A percentile compares a stretch with the other conserved stretches of the same genome.
Evolutionary conservation across 2,797 vertebrate species (phyloP).

Genomic region (Gambusia yucatana): DNA sequence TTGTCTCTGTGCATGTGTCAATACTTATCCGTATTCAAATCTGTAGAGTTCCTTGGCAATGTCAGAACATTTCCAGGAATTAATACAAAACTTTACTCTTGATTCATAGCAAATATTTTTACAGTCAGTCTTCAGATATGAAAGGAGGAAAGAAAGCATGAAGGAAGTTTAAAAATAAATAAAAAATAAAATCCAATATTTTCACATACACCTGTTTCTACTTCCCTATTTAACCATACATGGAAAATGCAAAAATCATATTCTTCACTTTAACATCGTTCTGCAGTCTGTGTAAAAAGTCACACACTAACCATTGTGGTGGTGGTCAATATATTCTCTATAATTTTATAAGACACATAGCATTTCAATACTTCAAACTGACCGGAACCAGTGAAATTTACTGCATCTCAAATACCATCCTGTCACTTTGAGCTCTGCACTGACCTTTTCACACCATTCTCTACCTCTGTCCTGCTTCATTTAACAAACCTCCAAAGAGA

Average conservation of each 20-base stretch:
- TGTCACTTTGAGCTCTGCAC: slow-evolving; percentile 51
- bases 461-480: slow-evolving; percentile 65
- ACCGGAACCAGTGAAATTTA: slow-evolving; percentile 29
- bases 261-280: background rate
- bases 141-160: background rate
- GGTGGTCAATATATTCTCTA: background rate
- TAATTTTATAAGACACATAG: slow-evolving; percentile 11
- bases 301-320: too few species aligned
- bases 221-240: background rate
- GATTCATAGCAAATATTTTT: background rate
- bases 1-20: slow-evolving; percentile 34
- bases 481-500: slow-evolving; percentile 72
- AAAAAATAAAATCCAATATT: background rate
- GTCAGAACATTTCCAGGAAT: background rate
- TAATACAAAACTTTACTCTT: background rate
- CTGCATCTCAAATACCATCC: slow-evolving; percentile 58
- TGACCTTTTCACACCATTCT: slow-evolving; percentile 75
- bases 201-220: background rate
- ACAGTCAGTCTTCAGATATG: background rate
- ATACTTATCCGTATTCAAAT: background rate
- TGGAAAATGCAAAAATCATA: background rate
- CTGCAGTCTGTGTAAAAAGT: background rate
- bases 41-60: background rate
- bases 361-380: slow-evolving; percentile 25
- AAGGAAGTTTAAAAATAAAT: background rate